Conservation (phyloP, 2,113 vertebrate species). For the Empidonax traillii region DNA sequence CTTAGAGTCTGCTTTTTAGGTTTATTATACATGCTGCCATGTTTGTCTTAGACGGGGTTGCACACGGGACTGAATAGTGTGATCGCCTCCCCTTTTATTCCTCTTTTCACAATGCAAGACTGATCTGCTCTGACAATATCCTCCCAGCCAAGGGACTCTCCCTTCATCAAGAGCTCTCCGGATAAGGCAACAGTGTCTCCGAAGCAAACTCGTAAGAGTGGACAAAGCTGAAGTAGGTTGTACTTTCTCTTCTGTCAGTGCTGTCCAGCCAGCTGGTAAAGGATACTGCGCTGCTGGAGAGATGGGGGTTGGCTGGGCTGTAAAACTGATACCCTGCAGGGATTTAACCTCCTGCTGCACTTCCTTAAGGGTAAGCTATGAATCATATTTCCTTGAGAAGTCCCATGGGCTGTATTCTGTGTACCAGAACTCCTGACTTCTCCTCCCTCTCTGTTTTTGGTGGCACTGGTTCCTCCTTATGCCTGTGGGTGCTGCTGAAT, state of each 20-base stretch:
- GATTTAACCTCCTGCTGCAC: slow-evolving; percentile 26
- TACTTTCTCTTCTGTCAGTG: not conserved
- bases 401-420: not conserved
- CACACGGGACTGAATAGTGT: not conserved
- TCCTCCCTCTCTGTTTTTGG: not conserved
- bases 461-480: not conserved
- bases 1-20: not conserved
- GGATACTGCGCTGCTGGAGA: not conserved
- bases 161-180: not conserved
- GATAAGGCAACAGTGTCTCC: not conserved
- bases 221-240: not conserved
- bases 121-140: not conserved
- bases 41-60: not conserved
- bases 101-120: not conserved
- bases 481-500: not conserved
- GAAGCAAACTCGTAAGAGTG: not conserved
- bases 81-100: not conserved
- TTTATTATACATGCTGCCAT: not conserved
- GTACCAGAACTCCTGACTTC: not conserved
- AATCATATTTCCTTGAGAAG: not conserved
- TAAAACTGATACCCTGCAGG: slow-evolving; percentile 9
- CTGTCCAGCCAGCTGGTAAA: not conserved
- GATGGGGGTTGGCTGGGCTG: not conserved
- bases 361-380: not conserved
- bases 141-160: not conserved